Percentiles rank a stretch among this genome's conserved stretches.
Evolutionary conservation across 2,113 vertebrate species (phyloP).

Genomic region (Oncorhynchus keta): DNA sequence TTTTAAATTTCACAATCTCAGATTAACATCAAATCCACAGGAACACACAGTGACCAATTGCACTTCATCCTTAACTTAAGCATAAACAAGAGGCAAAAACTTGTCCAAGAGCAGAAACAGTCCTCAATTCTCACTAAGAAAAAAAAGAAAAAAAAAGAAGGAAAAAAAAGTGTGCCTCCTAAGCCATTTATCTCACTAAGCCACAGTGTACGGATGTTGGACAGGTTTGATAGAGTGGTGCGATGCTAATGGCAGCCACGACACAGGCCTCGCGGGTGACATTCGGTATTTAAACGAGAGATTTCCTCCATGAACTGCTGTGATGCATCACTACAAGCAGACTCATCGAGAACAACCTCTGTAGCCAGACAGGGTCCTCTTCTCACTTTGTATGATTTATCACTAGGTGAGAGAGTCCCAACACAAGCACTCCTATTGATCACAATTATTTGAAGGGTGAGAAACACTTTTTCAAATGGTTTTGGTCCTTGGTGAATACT

Average conservation of each 20-base stretch:
- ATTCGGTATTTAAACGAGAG: background rate
- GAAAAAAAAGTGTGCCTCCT: constrained; percentile 1
- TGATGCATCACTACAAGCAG: constrained; percentile 35
- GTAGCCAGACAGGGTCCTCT: constrained; percentile 13
- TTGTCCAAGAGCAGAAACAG: constrained; percentile 10
- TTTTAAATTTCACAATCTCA: background rate
- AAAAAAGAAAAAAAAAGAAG: too few species aligned
- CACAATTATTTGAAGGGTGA: background rate
- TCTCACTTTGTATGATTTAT: constrained; percentile 29
- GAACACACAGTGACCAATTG: constrained; percentile 7
- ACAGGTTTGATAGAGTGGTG: constrained; percentile 10
- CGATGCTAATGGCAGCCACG: background rate
- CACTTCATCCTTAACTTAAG: constrained; percentile 5
- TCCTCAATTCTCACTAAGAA: constrained; percentile 21
- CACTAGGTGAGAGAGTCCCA: background rate
- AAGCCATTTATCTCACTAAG: constrained; percentile 54
- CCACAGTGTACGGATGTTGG: constrained; percentile 1
- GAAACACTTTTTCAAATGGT: background rate
- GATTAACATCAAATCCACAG: constrained; percentile 1
- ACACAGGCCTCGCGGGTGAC: background rate
- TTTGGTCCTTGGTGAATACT: background rate
- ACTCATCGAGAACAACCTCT: constrained; percentile 17
- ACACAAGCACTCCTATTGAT: background rate
- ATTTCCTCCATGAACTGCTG: constrained; percentile 20
- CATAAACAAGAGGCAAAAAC: constrained; percentile 2